Percentiles rank a stretch among this genome's conserved stretches.
phyloP scores from a whole-genome alignment of 2,113 vertebrate species.

The western clawed frog (Xenopus tropicalis) region UCB_Xtro_10.0 CM004445.2:8699501-8700000 shows the following conservation, averaged over 20 bases:
- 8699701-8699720: not conserved
- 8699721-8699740: conserved; percentile 23
- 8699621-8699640: not conserved
- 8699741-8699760: not conserved
- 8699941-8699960: no score
- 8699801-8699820: not conserved
- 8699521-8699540: no score
- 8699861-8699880: not conserved
- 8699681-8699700: no score
- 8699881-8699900: not conserved
- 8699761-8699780: not conserved
- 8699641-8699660: not conserved
- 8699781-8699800: not conserved
- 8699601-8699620: not conserved
- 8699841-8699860: not conserved
- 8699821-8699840: not conserved
- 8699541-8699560: no score
- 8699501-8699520: no score
- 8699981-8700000: not conserved
- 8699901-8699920: not conserved
- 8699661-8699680: not conserved
- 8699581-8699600: not conserved
- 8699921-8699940: not conserved
- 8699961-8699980: no score
- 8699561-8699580: no score